Conservation (phyloP, 2,113 vertebrate genomes). For the Gopherus evgoodei region DNA sequence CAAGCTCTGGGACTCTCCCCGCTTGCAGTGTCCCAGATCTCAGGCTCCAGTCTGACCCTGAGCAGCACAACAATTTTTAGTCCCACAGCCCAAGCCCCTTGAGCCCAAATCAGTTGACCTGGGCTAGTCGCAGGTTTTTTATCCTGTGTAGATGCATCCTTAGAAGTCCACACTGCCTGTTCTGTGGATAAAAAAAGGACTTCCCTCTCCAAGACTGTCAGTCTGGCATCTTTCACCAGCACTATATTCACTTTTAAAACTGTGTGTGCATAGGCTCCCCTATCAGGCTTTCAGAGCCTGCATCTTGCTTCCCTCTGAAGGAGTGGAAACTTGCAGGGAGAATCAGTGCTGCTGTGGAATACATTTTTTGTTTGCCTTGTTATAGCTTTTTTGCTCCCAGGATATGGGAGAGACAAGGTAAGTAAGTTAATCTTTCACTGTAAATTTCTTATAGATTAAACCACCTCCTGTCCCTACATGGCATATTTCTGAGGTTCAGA, state of each 20-base stretch:
- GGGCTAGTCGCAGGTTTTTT: not conserved
- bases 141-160: not conserved
- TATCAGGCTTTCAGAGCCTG: slow-evolving; percentile 64
- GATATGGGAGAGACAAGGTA: not conserved
- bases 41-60: not conserved
- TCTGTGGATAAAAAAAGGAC: not conserved
- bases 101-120: too few relatives aligned
- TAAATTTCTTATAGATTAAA: not conserved
- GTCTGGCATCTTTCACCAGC: slow-evolving; percentile 20
- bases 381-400: not conserved
- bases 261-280: slow-evolving; percentile 58
- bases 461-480: not conserved
- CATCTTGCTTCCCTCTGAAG: slow-evolving; percentile 63
- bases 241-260: slow-evolving; percentile 36
- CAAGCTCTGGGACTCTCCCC: not conserved
- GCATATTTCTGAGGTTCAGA: not conserved
- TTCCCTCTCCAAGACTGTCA: slow-evolving; percentile 44
- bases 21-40: not conserved
- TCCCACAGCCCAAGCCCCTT: not conserved
- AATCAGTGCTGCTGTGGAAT: slow-evolving; percentile 47
- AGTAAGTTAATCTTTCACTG: not conserved
- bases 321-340: slow-evolving; percentile 56
- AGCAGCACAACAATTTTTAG: not conserved
- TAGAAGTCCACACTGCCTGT: not conserved
- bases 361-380: not conserved